These are phyloP conservation scores for Anomalospiza imberbis DNA, from an alignment of 2,797 vertebrate species.

Conservation along the genomic window DNA sequence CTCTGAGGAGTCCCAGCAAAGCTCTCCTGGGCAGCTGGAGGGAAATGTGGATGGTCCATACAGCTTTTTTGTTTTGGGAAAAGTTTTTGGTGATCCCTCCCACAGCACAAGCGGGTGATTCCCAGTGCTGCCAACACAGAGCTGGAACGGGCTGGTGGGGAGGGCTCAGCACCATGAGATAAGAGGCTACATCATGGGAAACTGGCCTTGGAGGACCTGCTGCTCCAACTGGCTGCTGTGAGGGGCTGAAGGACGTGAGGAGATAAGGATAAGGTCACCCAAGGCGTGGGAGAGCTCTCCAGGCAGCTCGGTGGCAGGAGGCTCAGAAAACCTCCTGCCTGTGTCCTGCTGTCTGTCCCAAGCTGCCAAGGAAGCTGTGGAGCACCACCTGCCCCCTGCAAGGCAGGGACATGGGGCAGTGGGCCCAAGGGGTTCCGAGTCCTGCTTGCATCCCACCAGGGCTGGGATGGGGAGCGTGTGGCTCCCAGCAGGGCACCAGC, in stretches of 20 bases:
- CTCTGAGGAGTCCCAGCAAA: background rate
- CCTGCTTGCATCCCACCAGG: rapidly evolving
- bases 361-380: background rate
- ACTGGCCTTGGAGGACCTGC: background rate
- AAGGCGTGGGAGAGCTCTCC: background rate
- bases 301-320: background rate
- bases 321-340: background rate
- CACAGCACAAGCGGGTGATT: rapidly evolving
- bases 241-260: background rate
- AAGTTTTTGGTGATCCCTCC: background rate
- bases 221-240: background rate
- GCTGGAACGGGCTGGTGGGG: background rate
- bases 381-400: background rate
- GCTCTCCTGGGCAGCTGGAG: background rate
- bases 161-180: background rate
- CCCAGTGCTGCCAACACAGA: background rate
- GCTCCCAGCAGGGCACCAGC: background rate
- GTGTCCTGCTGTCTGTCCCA: background rate
- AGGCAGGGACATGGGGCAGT: rapidly evolving
- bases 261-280: constrained; percentile 19
- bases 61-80: background rate
- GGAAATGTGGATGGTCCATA: background rate
- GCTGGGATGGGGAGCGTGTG: background rate
- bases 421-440: background rate
- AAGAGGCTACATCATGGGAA: background rate